A percentile compares a stretch with the other conserved stretches of the same genome.
Conservation (phyloP, 2,888 invertebrate species). For the Volucella inanis region DNA sequence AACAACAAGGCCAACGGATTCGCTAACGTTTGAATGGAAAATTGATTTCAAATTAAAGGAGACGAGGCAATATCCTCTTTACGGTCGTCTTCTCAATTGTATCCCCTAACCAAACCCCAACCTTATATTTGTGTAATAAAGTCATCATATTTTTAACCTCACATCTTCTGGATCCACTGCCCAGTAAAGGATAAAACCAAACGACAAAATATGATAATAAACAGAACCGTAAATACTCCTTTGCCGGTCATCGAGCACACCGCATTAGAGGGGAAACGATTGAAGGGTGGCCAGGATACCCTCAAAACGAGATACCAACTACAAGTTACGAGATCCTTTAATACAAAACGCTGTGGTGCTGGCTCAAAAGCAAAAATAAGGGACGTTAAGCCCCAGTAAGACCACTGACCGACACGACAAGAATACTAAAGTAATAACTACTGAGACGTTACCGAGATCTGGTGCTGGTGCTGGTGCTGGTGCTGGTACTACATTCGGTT, state of each 20-base stretch:
- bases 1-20: constrained; percentile 21
- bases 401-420: constrained; percentile 47
- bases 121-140: constrained; percentile 46
- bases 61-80: constrained; percentile 48
- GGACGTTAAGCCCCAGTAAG: constrained; percentile 7
- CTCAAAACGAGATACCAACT: not conserved
- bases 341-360: constrained; percentile 27
- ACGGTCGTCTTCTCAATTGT: constrained; percentile 45
- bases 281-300: not conserved
- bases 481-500: not conserved
- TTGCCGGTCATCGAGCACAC: constrained; percentile 43
- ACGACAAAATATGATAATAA: constrained; percentile 66
- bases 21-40: constrained; percentile 60
- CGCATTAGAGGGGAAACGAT: not conserved
- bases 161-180: not conserved
- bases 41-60: constrained; percentile 63
- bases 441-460: constrained; percentile 19
- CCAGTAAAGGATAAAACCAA: constrained; percentile 41
- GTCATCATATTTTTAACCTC: constrained; percentile 1
- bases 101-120: constrained; percentile 45
- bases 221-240: constrained; percentile 53
- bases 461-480: not conserved
- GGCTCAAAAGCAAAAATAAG: constrained; percentile 31
- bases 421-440: constrained; percentile 72
- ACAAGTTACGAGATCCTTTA: constrained; percentile 20